Conservation (phyloP, 2,113 vertebrate species). For the Australoheros scitulus region DNA sequence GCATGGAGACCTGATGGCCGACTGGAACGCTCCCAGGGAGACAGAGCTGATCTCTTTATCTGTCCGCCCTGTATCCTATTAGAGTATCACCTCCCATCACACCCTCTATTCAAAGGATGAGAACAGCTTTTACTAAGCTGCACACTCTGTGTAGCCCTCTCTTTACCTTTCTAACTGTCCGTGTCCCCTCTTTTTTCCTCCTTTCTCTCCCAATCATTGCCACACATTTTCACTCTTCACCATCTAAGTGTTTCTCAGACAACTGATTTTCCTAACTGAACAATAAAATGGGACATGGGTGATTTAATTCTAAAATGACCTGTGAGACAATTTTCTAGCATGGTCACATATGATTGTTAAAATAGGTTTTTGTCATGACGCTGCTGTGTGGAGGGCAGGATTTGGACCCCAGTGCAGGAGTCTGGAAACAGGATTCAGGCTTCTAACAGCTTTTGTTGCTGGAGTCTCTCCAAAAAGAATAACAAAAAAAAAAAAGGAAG, state of each 20-base stretch:
- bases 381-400: too few relatives aligned
- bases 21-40: constrained; percentile 52
- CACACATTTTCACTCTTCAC: background rate
- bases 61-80: constrained; percentile 67
- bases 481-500: too few relatives aligned
- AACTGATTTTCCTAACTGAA: background rate
- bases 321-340: background rate
- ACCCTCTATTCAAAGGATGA: constrained; percentile 63
- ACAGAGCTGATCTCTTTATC: constrained; percentile 70
- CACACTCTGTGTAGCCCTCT: constrained; percentile 31
- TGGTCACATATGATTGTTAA: background rate
- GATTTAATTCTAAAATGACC: background rate
- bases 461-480: too few relatives aligned
- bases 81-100: constrained; percentile 69
- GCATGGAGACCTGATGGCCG: constrained; percentile 51
- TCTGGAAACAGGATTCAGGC: too few relatives aligned
- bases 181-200: background rate
- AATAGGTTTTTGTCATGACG: background rate
- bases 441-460: too few relatives aligned
- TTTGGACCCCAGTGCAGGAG: too few relatives aligned
- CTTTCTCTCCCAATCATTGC: background rate
- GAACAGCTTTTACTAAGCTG: constrained; percentile 65
- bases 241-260: background rate
- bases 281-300: background rate
- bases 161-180: constrained; percentile 21